Evolutionary conservation across 2,113 vertebrate genomes (phyloP).

Genomic region (Sprattus sprattus): DNA sequence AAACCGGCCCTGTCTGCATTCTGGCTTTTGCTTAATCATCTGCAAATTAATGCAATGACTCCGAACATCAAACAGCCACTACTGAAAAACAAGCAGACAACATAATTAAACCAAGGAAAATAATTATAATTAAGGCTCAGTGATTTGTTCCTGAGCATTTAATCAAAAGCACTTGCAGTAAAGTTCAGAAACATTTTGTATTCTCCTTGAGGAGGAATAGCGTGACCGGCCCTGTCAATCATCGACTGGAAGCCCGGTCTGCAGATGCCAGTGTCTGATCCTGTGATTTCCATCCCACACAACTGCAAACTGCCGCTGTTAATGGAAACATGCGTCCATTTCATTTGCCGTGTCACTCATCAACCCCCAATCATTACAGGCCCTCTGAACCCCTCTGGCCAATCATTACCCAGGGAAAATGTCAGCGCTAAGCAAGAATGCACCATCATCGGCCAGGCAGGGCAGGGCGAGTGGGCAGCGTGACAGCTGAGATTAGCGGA

Average conservation of each 20-base stretch:
- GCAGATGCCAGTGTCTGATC: background rate
- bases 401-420: background rate
- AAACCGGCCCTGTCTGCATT: background rate
- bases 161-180: background rate
- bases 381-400: background rate
- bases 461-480: background rate
- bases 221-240: background rate
- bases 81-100: constrained; percentile 12
- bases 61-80: background rate
- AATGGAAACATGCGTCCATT: constrained; percentile 9
- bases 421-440: background rate
- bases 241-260: background rate
- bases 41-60: background rate
- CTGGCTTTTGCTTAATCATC: background rate
- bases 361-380: background rate
- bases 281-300: background rate
- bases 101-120: background rate
- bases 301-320: background rate
- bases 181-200: background rate
- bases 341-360: background rate
- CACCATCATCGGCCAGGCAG: background rate
- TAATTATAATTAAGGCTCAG: background rate
- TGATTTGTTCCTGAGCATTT: background rate
- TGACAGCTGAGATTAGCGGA: background rate
- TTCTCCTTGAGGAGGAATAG: background rate